phyloP scores from a whole-genome alignment of 1,140 invertebrate species.

The Watersipora subatra region DNA sequence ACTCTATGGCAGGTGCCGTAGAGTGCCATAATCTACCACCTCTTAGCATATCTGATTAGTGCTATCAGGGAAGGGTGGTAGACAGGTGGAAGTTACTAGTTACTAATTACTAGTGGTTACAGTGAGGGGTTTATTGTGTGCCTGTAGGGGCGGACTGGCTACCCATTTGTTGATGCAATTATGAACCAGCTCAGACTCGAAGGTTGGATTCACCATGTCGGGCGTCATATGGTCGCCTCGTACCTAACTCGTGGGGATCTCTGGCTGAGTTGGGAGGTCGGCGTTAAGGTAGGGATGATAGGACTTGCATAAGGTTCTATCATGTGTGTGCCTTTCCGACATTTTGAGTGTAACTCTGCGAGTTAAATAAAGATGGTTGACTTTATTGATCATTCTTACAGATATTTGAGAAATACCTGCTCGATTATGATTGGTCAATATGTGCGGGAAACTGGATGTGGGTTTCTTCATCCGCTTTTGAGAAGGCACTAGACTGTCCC shows the following conservation, averaged over 20 bases:
- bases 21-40: no score
- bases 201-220: slow-evolving; percentile 59
- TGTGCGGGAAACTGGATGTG: slow-evolving; percentile 69
- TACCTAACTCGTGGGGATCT: slow-evolving; percentile 59
- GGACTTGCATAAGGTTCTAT: slow-evolving; percentile 5
- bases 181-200: slow-evolving; percentile 54
- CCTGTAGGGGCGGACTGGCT: slow-evolving; percentile 37
- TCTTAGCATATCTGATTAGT: no score
- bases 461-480: slow-evolving; percentile 61
- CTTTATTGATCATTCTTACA: no score
- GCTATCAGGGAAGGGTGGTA: no score
- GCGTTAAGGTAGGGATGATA: slow-evolving; percentile 50
- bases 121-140: no score
- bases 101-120: no score
- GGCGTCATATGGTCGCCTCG: slow-evolving; percentile 55
- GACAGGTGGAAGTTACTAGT: no score
- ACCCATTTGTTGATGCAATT: slow-evolving; percentile 46
- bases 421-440: slow-evolving; percentile 61
- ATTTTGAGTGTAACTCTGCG: no score
- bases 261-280: slow-evolving; percentile 59
- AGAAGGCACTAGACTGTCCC: slow-evolving; percentile 45
- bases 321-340: no score
- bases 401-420: slow-evolving; percentile 45
- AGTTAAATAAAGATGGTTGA: no score
- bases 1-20: no score